phyloP scores from a whole-genome alignment of 2,113 vertebrate genomes.

The Poeciliopsis prolifica region DNA sequence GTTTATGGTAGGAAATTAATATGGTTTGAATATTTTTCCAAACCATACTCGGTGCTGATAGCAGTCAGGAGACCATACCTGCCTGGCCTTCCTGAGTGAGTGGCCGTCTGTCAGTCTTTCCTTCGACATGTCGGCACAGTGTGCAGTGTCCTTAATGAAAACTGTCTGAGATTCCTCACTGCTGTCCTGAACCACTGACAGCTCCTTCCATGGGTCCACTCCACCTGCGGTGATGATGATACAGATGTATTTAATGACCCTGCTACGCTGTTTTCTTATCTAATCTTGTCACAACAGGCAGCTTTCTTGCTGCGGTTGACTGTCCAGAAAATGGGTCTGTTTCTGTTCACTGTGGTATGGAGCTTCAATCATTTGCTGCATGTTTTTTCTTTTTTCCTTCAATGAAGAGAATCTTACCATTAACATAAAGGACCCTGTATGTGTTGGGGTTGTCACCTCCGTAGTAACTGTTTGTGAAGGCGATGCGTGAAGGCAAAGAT shows the following conservation, averaged over 20 bases:
- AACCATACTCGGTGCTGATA: background rate
- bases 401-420: constrained; percentile 69
- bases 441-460: constrained; percentile 74
- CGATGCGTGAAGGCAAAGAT: constrained; percentile 68
- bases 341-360: background rate
- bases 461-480: constrained; percentile 85
- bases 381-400: background rate
- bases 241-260: background rate
- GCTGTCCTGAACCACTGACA: constrained; percentile 71
- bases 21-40: background rate
- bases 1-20: background rate
- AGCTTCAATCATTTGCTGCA: background rate
- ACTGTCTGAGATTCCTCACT: constrained; percentile 49
- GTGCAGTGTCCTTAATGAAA: constrained; percentile 76
- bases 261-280: background rate
- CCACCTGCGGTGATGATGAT: constrained; percentile 60
- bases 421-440: constrained; percentile 79
- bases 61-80: constrained; percentile 51
- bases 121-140: constrained; percentile 79
- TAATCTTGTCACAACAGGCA: background rate
- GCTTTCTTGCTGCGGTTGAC: background rate
- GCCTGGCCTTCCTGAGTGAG: constrained; percentile 68
- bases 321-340: background rate
- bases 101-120: constrained; percentile 42
- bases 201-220: constrained; percentile 79